A percentile compares a stretch with the other conserved stretches of the same genome.
These are phyloP conservation scores for Tursiops truncatus DNA, from an alignment of 2,113 vertebrate species.

Conservation along the genomic window DNA sequence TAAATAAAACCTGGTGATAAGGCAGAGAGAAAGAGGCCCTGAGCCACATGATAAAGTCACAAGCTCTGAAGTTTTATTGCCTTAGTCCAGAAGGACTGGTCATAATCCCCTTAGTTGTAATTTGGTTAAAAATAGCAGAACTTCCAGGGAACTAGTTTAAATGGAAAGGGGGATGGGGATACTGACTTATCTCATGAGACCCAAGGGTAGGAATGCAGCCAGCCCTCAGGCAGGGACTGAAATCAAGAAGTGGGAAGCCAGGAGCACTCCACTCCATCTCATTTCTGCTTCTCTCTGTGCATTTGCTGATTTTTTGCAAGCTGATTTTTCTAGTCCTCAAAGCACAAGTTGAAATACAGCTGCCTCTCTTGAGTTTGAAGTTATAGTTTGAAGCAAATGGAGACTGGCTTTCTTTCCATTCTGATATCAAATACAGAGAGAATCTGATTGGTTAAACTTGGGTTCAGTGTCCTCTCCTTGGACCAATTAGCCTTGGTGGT, in stretches of 20 bases:
- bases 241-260: neutral
- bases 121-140: slow-evolving; percentile 35
- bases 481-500: neutral
- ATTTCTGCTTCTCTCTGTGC: neutral
- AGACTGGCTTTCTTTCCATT: neutral
- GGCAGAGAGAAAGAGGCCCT: neutral
- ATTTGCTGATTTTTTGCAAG: neutral
- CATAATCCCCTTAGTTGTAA: neutral
- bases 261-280: neutral
- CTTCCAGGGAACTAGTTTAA: slow-evolving; percentile 17
- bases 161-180: neutral
- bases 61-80: neutral
- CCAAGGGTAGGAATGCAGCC: neutral
- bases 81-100: neutral
- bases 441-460: neutral
- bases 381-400: neutral
- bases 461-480: neutral
- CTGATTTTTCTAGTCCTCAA: neutral
- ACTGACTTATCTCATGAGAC: neutral
- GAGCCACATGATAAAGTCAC: neutral
- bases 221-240: neutral
- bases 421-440: neutral
- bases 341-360: neutral
- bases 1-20: neutral
- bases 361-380: neutral